Evolutionary conservation across 23 tunicate species (phyloP), one percentile per base, ranked within the genome.

Genomic region (Pegea sp.): DNA sequence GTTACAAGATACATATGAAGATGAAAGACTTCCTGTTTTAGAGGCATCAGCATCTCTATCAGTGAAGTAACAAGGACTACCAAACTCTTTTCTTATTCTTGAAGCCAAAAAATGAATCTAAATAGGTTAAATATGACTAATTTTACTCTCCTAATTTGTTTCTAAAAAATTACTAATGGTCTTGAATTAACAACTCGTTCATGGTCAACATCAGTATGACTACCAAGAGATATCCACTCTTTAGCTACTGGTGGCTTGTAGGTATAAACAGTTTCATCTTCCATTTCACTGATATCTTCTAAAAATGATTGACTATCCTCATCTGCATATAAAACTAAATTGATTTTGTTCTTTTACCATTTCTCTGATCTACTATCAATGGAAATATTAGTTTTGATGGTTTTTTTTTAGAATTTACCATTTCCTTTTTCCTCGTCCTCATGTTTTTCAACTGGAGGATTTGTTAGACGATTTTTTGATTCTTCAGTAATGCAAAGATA

Each of bases 401-500:
- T n/a, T n/a, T n/a, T n/a, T n/a, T n/a, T n/a, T n/a, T n/a, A n/a
- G n/a, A n/a, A n/a, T n/a, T n/a, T n/a, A n/a, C n/a, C n/a, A n/a
- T n/a, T n/a, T 29, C 29, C 64, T 26, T 7, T 49, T 58, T 58
- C 64, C 50, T 67, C 56, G 11, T n/a, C 43, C 31, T 56, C 56
- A 2, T 42, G 49, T 24, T 23, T 23, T 26, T 28, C 71, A 16
- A 31, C 1, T 29, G 44, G 28, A 28, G 81, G 81, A 13, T 48
- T 28, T 20, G 65, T n/a, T 20, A 64, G 48, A 1, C 42, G 58
- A 23, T 60, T 49, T 51, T 87, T 87, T 5, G 88, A 68, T 11
- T 87, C 87, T 65, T 87, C 96, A 5, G 87, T 87, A 2, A 59
- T 60, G 63, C 96, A 87, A 3, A 87, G 69, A 57, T 48, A 87